Conservation (phyloP, 2,888 invertebrate species). For the Aspidapion aeneum region DNA sequence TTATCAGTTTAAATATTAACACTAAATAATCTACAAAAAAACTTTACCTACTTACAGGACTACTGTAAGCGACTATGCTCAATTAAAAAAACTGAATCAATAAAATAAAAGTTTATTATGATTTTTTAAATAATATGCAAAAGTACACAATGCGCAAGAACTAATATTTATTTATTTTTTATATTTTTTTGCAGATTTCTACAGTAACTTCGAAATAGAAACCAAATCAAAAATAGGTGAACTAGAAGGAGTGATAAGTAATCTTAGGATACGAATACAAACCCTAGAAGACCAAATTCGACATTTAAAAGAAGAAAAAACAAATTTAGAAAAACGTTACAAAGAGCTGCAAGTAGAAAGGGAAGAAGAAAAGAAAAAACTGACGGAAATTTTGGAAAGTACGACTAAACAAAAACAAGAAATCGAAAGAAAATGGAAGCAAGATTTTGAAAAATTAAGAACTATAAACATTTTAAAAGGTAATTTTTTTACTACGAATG, state of each 20-base stretch:
- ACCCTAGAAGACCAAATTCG: conserved; percentile 51
- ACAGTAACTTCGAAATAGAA: conserved; percentile 38
- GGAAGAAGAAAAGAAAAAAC: conserved; percentile 52
- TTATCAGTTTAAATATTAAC: no score
- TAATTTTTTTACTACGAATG: no score
- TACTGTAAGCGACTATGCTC: no score
- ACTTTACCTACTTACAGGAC: no score
- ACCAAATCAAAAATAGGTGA: conserved; percentile 46
- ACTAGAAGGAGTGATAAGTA: conserved; percentile 49
- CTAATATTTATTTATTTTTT: no score
- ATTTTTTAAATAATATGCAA: no score
- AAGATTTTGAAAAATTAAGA: conserved; percentile 65
- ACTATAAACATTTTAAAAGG: conserved; percentile 62
- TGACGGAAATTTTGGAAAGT: conserved; percentile 58
- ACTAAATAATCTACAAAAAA: no score
- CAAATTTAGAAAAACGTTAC: conserved; percentile 46
- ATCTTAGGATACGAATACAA: conserved; percentile 51
- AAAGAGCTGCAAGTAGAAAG: conserved; percentile 43
- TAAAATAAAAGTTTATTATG: no score
- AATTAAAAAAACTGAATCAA: no score
- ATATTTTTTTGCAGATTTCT: conserved; percentile 15
- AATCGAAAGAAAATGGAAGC: conserved; percentile 59
- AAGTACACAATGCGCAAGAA: no score
- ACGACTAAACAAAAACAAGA: conserved; percentile 58
- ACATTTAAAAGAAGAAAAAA: conserved; percentile 50